Percentiles rank a stretch among this genome's conserved stretches.
These are phyloP conservation scores for Apotomis betuletana DNA, from an alignment of 2,888 invertebrate species.

Conservation along the genomic window DNA sequence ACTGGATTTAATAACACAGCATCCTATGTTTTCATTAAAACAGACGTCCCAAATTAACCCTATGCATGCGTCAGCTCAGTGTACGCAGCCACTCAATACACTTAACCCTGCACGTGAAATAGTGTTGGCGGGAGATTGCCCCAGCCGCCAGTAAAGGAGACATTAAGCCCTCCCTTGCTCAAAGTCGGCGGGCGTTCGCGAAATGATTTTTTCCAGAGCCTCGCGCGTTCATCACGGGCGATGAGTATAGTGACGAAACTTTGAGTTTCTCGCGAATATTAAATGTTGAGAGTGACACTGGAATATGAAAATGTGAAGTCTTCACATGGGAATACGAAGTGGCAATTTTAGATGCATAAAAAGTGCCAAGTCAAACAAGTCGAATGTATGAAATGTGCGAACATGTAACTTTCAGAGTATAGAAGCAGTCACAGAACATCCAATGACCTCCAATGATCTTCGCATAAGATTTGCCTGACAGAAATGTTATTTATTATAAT, in stretches of 20 bases:
- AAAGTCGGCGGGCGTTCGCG: conserved; percentile 39
- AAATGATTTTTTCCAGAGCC: conserved; percentile 52
- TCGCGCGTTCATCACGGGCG: conserved; percentile 49
- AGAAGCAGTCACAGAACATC: too few relatives aligned
- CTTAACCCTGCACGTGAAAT: conserved; percentile 11
- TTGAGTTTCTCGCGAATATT: conserved; percentile 16
- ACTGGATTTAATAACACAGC: too few relatives aligned
- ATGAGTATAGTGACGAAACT: conserved; percentile 46
- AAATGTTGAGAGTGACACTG: not conserved
- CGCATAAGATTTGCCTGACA: too few relatives aligned
- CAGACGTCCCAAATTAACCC: not conserved
- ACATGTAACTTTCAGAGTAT: too few relatives aligned
- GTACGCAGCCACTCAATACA: conserved; percentile 15
- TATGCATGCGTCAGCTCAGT: not conserved
- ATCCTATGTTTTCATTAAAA: too few relatives aligned
- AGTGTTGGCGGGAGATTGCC: conserved; percentile 26
- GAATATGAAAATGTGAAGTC: too few relatives aligned
- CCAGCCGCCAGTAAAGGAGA: conserved; percentile 19
- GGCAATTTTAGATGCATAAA: too few relatives aligned
- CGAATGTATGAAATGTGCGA: too few relatives aligned
- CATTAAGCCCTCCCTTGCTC: conserved; percentile 42
- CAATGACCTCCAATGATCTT: too few relatives aligned
- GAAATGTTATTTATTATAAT: too few relatives aligned
- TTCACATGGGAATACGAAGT: not conserved
- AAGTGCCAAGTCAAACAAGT: too few relatives aligned